Conservation (phyloP, 2,797 vertebrate species). For the Danio aesculapii region DNA sequence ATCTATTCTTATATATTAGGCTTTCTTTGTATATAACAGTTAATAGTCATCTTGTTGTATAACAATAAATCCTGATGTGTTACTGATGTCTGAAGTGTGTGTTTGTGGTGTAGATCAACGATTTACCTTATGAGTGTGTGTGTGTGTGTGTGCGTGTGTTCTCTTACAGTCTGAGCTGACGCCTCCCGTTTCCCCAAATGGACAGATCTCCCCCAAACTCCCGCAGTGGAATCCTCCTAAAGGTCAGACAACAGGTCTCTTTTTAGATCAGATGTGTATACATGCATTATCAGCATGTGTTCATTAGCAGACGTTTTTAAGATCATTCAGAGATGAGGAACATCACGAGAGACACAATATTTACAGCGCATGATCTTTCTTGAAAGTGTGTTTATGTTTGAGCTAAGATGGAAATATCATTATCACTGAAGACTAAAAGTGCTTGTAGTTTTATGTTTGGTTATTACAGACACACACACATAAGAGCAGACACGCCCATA, state of each 20-base stretch:
- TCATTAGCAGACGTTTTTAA: not conserved
- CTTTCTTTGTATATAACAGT: too few relatives aligned
- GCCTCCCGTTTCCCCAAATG: slow-evolving; percentile 52
- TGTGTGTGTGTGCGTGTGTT: slow-evolving; percentile 1
- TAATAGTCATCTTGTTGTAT: too few relatives aligned
- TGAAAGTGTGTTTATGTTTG: not conserved
- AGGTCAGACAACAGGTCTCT: slow-evolving; percentile 36
- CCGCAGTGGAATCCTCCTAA: slow-evolving; percentile 61
- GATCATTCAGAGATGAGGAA: not conserved
- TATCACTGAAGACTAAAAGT: not conserved
- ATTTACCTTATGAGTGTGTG: slow-evolving; percentile 6
- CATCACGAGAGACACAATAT: not conserved
- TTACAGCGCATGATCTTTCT: not conserved
- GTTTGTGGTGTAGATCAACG: too few relatives aligned
- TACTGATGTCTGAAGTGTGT: too few relatives aligned
- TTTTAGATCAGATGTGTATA: not conserved
- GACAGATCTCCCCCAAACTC: slow-evolving; percentile 52
- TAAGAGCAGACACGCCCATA: too few relatives aligned
- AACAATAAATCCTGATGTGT: too few relatives aligned
- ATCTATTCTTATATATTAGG: too few relatives aligned
- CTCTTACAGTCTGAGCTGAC: slow-evolving; percentile 56
- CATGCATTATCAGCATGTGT: not conserved
- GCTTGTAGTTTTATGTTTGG: not conserved
- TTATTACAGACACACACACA: not conserved
- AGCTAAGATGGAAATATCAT: not conserved